Evolutionary conservation across 2,113 vertebrate species (phyloP).

Genomic region (Meles meles): DNA sequence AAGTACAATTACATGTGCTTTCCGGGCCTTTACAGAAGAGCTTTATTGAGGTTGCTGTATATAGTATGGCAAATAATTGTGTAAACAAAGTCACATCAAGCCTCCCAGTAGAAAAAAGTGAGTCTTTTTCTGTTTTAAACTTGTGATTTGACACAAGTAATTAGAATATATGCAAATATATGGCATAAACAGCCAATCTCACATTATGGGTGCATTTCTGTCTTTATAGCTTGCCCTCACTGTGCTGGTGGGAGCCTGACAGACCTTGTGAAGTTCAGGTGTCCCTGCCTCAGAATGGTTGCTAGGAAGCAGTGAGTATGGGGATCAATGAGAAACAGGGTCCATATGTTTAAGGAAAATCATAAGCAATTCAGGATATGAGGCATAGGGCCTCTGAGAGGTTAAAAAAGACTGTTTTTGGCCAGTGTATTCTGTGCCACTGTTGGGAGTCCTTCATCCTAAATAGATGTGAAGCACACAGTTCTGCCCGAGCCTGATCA

Average conservation of each 20-base stretch:
- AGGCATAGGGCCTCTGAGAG: background rate
- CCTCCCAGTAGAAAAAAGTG: background rate
- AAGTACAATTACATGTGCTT: slow-evolving; percentile 49
- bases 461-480: background rate
- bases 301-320: background rate
- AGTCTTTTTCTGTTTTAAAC: slow-evolving; percentile 14
- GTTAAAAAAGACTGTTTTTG: background rate
- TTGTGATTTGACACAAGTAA: slow-evolving; percentile 4
- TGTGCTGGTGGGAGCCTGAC: background rate
- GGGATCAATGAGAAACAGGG: background rate
- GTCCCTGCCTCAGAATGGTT: background rate
- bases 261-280: background rate
- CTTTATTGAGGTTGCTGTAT: slow-evolving; percentile 25
- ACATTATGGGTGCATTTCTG: background rate
- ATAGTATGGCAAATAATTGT: slow-evolving; percentile 37
- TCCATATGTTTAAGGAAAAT: slow-evolving; percentile 7
- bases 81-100: slow-evolving; percentile 17
- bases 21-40: slow-evolving; percentile 40
- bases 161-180: slow-evolving; percentile 36
- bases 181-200: background rate
- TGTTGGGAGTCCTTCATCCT: background rate
- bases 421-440: background rate
- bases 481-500: background rate
- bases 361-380: background rate
- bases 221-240: background rate